These are phyloP conservation scores for Anguilla rostrata DNA, from an alignment of 2,113 vertebrate genomes.

Conservation along the genomic window DNA sequence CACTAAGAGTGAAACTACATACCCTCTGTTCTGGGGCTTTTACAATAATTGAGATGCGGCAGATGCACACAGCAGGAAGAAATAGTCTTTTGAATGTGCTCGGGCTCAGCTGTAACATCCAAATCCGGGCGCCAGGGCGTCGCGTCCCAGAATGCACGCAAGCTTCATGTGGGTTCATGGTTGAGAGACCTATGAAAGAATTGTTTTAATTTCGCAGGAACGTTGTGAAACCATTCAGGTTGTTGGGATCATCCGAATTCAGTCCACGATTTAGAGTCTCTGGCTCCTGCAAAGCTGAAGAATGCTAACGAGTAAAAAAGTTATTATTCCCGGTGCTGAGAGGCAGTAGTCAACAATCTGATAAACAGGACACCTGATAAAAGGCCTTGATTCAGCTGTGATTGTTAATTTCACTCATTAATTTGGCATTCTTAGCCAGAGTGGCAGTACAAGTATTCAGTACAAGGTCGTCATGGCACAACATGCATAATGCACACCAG, in stretches of 20 bases:
- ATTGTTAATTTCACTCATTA: neutral
- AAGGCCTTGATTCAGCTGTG: neutral
- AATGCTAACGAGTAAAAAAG: neutral
- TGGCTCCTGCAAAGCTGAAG: neutral
- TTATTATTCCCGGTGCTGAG: neutral
- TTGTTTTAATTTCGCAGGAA: neutral
- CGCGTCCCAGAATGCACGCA: neutral
- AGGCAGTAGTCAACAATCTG: neutral
- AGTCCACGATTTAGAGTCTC: neutral
- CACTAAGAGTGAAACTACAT: slow-evolving; percentile 41
- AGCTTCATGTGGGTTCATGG: neutral
- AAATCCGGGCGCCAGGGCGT: neutral
- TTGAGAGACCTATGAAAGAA: neutral
- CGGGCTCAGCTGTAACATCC: slow-evolving; percentile 10
- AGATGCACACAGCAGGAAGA: slow-evolving; percentile 50
- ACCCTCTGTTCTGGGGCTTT: slow-evolving; percentile 45
- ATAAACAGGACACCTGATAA: neutral
- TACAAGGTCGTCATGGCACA: neutral
- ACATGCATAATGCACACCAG: neutral
- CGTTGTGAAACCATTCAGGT: neutral
- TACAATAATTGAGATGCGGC: slow-evolving; percentile 50
- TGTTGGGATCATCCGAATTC: neutral
- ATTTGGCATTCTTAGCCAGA: neutral
- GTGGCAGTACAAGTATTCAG: neutral
- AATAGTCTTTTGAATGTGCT: slow-evolving; percentile 30